These are phyloP conservation scores for Oceanites oceanicus DNA, from an alignment of 2,113 vertebrate genomes.

Conservation along the genomic window DNA sequence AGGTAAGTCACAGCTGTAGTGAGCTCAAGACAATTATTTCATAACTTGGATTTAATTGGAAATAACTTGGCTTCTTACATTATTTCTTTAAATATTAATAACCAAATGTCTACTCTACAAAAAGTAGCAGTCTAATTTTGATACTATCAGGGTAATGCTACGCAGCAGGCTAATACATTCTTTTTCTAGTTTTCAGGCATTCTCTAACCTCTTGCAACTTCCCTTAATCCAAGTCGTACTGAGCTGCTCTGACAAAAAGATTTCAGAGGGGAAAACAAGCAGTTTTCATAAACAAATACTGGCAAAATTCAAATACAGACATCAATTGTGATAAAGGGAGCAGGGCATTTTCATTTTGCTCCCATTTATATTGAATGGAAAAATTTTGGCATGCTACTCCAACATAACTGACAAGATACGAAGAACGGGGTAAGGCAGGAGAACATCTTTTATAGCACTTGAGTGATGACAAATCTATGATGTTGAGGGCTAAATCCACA, in stretches of 20 bases:
- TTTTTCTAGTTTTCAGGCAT: background rate
- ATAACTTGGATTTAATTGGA: background rate
- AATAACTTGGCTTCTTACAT: background rate
- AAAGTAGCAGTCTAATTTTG: background rate
- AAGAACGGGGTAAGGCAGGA: background rate
- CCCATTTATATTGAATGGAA: background rate
- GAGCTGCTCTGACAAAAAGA: background rate
- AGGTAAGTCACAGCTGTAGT: background rate
- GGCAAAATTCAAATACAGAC: background rate
- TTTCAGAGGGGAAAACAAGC: background rate
- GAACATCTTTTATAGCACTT: background rate
- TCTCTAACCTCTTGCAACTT: background rate
- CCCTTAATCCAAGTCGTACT: background rate
- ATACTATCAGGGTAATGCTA: background rate
- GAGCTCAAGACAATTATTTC: background rate
- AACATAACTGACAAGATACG: background rate
- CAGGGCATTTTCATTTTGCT: background rate
- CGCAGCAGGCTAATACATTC: background rate
- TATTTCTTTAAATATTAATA: background rate
- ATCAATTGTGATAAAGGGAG: background rate
- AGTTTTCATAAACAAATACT: constrained; percentile 2
- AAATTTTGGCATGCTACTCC: background rate
- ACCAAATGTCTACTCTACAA: background rate
- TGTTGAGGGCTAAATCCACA: background rate
- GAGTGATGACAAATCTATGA: background rate